Evolutionary conservation across 1,140 invertebrate genomes (phyloP).

Genomic region (Megalonaias nervosa): DNA sequence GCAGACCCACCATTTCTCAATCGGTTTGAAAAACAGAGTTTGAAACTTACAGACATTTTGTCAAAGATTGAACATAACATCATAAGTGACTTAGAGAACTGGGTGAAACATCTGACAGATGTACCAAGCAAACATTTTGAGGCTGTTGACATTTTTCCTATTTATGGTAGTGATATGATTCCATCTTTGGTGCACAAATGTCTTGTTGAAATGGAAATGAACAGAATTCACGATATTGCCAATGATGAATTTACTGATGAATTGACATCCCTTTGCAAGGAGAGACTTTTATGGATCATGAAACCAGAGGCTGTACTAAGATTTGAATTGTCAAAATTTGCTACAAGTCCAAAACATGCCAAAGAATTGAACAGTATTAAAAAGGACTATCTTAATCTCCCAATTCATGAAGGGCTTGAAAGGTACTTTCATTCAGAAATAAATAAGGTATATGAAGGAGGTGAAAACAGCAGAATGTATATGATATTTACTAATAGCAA

Average conservation of each 20-base stretch:
- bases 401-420: constrained; percentile 43
- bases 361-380: constrained; percentile 8
- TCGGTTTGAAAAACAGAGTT: constrained; percentile 60
- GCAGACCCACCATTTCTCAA: constrained; percentile 60
- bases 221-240: neutral
- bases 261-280: constrained; percentile 6
- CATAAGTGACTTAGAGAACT: constrained; percentile 7
- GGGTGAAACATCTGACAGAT: constrained; percentile 12
- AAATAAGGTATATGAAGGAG: neutral
- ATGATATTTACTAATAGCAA: constrained; percentile 40
- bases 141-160: constrained; percentile 29
- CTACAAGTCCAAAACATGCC: neutral
- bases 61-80: neutral
- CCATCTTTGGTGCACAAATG: constrained; percentile 38
- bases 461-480: constrained; percentile 1
- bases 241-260: neutral
- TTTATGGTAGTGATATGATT: constrained; percentile 35
- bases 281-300: constrained; percentile 28
- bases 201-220: neutral
- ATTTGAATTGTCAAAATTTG: constrained; percentile 1
- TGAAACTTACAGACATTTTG: constrained; percentile 39
- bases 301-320: constrained; percentile 44
- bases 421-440: constrained; percentile 3
- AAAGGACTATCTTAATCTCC: constrained; percentile 17
- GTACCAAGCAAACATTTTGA: constrained; percentile 16